Base-by-base conservation (phyloP, 1,140 invertebrate genomes). In the Triops cancriformis region DNA sequence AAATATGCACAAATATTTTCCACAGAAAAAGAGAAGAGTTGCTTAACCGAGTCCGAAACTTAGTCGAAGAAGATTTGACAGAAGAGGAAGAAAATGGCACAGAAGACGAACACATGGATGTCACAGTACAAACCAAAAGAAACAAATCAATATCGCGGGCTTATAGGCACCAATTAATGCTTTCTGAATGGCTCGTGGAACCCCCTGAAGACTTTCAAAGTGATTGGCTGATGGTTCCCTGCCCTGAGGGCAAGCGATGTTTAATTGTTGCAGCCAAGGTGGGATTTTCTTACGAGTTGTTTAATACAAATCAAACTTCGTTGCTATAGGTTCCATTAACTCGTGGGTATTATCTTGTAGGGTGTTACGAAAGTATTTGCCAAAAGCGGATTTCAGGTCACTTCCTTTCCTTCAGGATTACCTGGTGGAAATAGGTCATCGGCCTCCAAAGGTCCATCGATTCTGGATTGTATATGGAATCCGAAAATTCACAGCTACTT, bases 151-250 rank as follows among this genome's bases (percentile, higher is more conserved):
- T 64, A n/a, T 51, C 76, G 11, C 72, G 76, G 41, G 28, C 45
- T 41, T 80, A 75, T 27, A 80, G 75, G 72, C 78, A 80, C 12
- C 80, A 87, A 83, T 83, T 93, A 42, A 94, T 94, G 94, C 82
- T 93, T 28, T 97, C 95, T 0, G 96, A 98, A 85, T 98, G 95
- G 95, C 86, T 98, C 83, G 85, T 92, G 1, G 93, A 97, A 80
- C 88, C 91, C 73, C 96, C 96, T 18, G 85, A 87, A 76, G 91
- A 95, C 85, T 90, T 96, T 81, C 81, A 88, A 37, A 84, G 89
- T 10, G 89, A 92, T 74, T 98, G 95, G 94, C 83, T 90, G n/a
- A 87, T 94, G 79, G 88, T 94, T 41, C 87, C 92, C 0, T 95
- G 93, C 85, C 96, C 96, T 42, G 87, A 90, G 81, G 96, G 94